These are phyloP conservation scores for Hemistola chrysoprasaria DNA, from an alignment of 2,888 invertebrate genomes.

Conservation along the genomic window DNA sequence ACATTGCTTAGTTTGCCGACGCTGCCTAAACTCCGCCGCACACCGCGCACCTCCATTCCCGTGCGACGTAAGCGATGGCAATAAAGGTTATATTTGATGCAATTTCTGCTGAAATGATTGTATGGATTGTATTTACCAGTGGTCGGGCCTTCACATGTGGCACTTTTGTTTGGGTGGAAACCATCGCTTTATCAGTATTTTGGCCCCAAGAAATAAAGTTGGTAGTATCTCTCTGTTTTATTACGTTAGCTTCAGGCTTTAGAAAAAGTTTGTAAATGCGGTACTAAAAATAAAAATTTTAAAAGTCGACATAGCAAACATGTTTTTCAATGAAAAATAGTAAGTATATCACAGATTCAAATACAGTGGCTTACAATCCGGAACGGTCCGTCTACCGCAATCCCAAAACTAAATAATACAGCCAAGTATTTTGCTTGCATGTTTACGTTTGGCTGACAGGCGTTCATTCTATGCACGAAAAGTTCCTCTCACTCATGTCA, in stretches of 20 bases:
- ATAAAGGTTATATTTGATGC: conserved; percentile 38
- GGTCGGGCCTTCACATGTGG: no score
- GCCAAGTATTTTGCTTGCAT: conserved; percentile 64
- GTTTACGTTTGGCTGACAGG: conserved; percentile 74
- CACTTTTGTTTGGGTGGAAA: no score
- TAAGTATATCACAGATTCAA: neutral
- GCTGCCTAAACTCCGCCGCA: conserved; percentile 40
- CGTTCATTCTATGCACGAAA: conserved; percentile 80
- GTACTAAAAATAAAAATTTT: no score
- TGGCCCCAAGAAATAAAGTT: no score
- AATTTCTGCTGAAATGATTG: conserved; percentile 27
- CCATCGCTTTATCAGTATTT: no score
- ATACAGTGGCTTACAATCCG: conserved; percentile 14
- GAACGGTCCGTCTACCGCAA: conserved; percentile 32
- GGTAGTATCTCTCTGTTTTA: no score
- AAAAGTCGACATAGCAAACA: no score
- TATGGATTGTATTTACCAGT: conserved; percentile 13
- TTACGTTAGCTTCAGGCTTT: no score
- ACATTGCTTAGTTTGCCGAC: conserved; percentile 65
- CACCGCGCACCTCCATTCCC: conserved; percentile 38
- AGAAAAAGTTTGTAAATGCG: no score
- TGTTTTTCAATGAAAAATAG: no score
- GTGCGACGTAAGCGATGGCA: conserved; percentile 34
- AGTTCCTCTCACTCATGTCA: conserved; percentile 73
- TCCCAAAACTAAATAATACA: conserved; percentile 58